Base-by-base conservation (phyloP, 2,888 invertebrate species). In the Netelia inedita region DNA sequence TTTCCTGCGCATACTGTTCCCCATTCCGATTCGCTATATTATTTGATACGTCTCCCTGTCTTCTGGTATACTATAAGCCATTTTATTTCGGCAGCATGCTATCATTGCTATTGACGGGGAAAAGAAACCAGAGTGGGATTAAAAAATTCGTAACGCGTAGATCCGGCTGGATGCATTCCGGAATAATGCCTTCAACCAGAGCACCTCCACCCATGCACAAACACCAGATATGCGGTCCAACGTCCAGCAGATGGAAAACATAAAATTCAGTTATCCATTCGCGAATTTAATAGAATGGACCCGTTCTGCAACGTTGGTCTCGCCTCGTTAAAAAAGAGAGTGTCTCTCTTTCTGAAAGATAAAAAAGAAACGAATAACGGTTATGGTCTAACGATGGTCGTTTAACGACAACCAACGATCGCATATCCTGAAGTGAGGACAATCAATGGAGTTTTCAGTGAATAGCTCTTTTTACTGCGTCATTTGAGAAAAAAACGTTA, bases 101-200 rank as follows among this genome's bases (percentile, higher is more conserved):
- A 43, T 84, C 73, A 81, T 81, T 68, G 53, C 78, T 68, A 71
- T 71, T 80, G 43, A 46, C 43, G 23, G 23, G 41, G 72, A 65
- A 55, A 68, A 61, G 23, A 16, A 74, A 55, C n/a, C 19, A 46
- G 19, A 72, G 1, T 11, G 66, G 57, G 23, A 55, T 57, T 19
- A 10, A 43, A 41, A 65, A 55, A 66, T 10, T n/a, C 63, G 6
- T 35, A 53, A 41, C 3, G 50, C 16, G 28, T 28, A 16, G 53
- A 2, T 55, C 19, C 46, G 75, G 35, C 23, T 43, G 19, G 65
- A 66, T 65, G 65, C 41, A 21, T 55, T 75, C n/a, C 43, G 10
- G 43, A 43, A 68, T 16, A 46, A 14, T 14, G 14, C 9, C 23
- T 55, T n/a, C 23, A n/a, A 35, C n/a, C 10, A 43, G 21, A 16